These are phyloP conservation scores for Archilochus colubris DNA, from an alignment of 2,113 vertebrate species.

Conservation along the genomic window DNA sequence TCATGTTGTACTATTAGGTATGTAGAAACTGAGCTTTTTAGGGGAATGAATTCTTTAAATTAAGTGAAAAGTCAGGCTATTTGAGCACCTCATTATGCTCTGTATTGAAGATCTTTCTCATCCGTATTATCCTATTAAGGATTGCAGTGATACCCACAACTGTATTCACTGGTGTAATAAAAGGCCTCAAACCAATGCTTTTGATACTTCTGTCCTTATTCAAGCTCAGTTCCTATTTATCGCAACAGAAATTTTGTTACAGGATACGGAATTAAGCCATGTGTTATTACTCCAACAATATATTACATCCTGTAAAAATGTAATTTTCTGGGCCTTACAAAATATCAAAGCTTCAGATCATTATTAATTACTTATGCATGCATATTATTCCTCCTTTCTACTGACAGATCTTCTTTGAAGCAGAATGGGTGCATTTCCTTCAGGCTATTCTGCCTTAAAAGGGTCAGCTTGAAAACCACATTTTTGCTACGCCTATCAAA, in stretches of 20 bases:
- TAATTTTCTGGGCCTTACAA: slow-evolving; percentile 54
- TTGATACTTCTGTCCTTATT: slow-evolving; percentile 44
- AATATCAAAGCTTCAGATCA: slow-evolving; percentile 64
- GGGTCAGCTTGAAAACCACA: slow-evolving; percentile 59
- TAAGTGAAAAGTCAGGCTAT: slow-evolving; percentile 67
- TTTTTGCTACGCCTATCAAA: slow-evolving; percentile 56
- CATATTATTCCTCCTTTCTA: slow-evolving; percentile 62
- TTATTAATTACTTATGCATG: slow-evolving; percentile 72
- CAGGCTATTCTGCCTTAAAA: slow-evolving; percentile 59
- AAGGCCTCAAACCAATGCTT: slow-evolving; percentile 40
- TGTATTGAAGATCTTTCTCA: slow-evolving; percentile 63
- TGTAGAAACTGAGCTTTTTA: slow-evolving; percentile 61
- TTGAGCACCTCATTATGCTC: slow-evolving; percentile 68
- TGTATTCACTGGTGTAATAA: slow-evolving; percentile 56
- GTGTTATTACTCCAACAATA: slow-evolving; percentile 52
- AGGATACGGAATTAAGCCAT: slow-evolving; percentile 18
- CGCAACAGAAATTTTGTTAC: slow-evolving; percentile 47
- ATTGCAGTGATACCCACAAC: slow-evolving; percentile 54
- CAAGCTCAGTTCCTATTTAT: slow-evolving; percentile 41
- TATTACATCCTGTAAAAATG: slow-evolving; percentile 28
- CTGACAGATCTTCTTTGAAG: slow-evolving; percentile 67
- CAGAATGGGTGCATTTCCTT: slow-evolving; percentile 64
- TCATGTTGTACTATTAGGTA: slow-evolving; percentile 63
- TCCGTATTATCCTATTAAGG: slow-evolving; percentile 70
- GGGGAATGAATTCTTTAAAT: slow-evolving; percentile 65